Evolutionary conservation across 2,888 invertebrate genomes (phyloP), one percentile per base, ranked within the genome.

Genomic region (Trilocha varians): DNA sequence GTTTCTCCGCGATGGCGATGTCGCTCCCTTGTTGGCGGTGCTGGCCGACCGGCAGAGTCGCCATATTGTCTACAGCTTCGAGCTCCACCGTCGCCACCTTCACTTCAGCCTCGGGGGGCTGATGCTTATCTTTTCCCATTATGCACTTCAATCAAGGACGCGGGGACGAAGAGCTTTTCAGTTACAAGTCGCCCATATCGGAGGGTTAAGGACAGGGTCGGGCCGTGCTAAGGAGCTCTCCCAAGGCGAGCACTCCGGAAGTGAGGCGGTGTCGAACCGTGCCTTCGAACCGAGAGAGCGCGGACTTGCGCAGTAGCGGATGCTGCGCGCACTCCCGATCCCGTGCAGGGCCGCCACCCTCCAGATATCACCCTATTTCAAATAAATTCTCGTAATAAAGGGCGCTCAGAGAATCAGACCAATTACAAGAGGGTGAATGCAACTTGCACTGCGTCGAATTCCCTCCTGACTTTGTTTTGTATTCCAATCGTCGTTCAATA

Each of bases 11-110:
- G 57, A 90, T 91, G 53, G 90, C 90, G 65, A 89, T 88, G 68
- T 91, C 92, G 61, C 90, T 91, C 55, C 91, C 90, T 58, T 87
- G 87, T 63, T 88, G 89, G 61, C 88, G 89, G 68, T 91, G 91
- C 67, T 93, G 90, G 49, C 93, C 93, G 46, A 94, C 94, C 58
- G 94, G 95, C 77, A 95, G 88, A 35, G 95, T 95, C 76, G 94
- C 95, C 91, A 94, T 94, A 72, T 95, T 94, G 88, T 94, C 94
- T 59, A 93, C 91, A 54, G 93, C 89, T 83, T 95, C 95, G 65
- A 94, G 89, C 80, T 95, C 94, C 62, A 95, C 95, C 46, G 95
- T 95, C 59, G 95, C 92, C 78, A 95, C 94, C 88, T 94, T 95
- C 80, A 94, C 92, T 86, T 95, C 94, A 71, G 91, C 90, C 74